Evolutionary conservation across 2,113 vertebrate genomes (phyloP).

Genomic region (Gracilinanus agilis): DNA sequence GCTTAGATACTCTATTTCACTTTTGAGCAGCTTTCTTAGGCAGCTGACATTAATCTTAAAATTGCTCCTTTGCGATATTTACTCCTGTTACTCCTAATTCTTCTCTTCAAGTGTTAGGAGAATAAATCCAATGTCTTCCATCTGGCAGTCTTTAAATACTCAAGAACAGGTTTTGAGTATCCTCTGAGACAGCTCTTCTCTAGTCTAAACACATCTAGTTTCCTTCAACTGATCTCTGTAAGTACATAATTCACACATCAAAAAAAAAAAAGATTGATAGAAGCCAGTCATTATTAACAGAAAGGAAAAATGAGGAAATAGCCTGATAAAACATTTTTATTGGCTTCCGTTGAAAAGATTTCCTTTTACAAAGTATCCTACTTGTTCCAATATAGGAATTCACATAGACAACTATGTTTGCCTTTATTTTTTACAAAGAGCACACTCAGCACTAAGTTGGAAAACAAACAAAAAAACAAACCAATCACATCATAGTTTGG

Average conservation of each 20-base stretch:
- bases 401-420: slow-evolving; percentile 13
- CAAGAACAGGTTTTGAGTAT: background rate
- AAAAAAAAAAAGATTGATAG: slow-evolving; percentile 29
- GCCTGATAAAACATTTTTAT: slow-evolving; percentile 50
- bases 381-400: slow-evolving; percentile 1
- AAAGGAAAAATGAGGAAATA: slow-evolving; percentile 56
- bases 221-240: background rate
- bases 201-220: background rate
- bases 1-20: background rate
- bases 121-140: background rate
- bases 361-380: slow-evolving; percentile 20
- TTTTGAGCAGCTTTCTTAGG: background rate
- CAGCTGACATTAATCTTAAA: background rate
- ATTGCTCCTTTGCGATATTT: background rate
- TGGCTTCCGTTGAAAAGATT: slow-evolving; percentile 49
- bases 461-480: slow-evolving; percentile 18
- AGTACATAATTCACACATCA: slow-evolving; percentile 33
- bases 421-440: slow-evolving; percentile 32
- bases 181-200: background rate
- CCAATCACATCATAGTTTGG: background rate
- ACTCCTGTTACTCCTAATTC: background rate
- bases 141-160: background rate
- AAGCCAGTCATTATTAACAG: slow-evolving; percentile 47
- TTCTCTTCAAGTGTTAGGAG: background rate
- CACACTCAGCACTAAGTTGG: background rate